Conservation (phyloP, 1,140 invertebrate genomes). For the Matsumurasca onukii region DNA sequence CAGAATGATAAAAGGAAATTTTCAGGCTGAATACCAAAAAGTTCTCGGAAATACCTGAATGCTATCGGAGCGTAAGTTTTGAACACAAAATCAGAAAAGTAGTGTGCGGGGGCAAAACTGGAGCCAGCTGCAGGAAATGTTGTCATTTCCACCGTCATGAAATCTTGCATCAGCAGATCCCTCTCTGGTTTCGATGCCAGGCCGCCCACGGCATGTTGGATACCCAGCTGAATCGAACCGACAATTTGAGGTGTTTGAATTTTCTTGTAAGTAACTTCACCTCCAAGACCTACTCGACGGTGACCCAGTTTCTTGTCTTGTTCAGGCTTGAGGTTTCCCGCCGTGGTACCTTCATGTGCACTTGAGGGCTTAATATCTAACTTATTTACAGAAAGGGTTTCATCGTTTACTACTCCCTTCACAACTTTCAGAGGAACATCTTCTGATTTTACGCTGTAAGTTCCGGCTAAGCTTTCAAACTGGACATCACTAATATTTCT, state of each 20-base stretch:
- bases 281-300: neutral
- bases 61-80: conserved; percentile 99
- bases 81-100: conserved; percentile 91
- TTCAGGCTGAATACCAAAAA: conserved; percentile 98
- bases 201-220: conserved; percentile 92
- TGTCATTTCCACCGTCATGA: conserved; percentile 97
- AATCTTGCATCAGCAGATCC: conserved; percentile 99
- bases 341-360: too few relatives aligned
- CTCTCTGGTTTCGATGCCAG: conserved; percentile 95
- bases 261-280: conserved; percentile 46
- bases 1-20: conserved; percentile 99
- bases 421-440: too few relatives aligned
- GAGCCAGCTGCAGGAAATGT: conserved; percentile 91
- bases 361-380: too few relatives aligned
- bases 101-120: conserved; percentile 85
- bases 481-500: too few relatives aligned
- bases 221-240: conserved; percentile 97
- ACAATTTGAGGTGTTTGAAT: conserved; percentile 97
- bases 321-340: too few relatives aligned
- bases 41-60: conserved; percentile 98
- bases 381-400: too few relatives aligned
- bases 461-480: too few relatives aligned
- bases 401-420: too few relatives aligned
- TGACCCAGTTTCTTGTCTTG: neutral
- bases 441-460: too few relatives aligned